Evolutionary conservation across 1,140 invertebrate genomes (phyloP), one percentile per base, ranked within the genome.

Genomic region (Tachypleus tridentatus): DNA sequence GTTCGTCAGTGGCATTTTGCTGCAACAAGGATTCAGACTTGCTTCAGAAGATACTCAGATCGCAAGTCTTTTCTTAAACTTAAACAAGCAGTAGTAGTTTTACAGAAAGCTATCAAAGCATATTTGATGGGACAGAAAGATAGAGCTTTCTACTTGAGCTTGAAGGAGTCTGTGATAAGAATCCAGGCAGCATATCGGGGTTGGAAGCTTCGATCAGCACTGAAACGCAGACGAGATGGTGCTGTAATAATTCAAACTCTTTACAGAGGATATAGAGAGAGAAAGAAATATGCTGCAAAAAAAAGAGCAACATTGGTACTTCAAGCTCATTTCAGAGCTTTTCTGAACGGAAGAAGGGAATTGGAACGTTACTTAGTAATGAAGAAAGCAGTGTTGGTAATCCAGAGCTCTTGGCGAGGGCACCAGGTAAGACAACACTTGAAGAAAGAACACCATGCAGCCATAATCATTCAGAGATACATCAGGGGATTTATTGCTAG

Each of bases 81-180:
- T n/a, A 72, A 70, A 64, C 6, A 56, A 47, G 67, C 70, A 48
- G 70, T 64, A 3, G 7, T 70, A 63, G 58, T 54, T 11, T 58
- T 75, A 53, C 75, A 76, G 62, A 64, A 11, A 49, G 49, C 49
- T 5, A 72, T 62, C 57, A 70, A 72, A 66, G 71, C 64, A 52
- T 67, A 69, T 6, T 52, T 58, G 8, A 53, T 64, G 0, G 52
- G 63, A n/a, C 64, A 60, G 7, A 59, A 60, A 48, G 4, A 50
- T 11, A 60, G 51, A 10, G 3, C 53, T 11, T 48, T 56, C 10
- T 66, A 60, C 51, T 3, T 58, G n/a, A 11, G 56, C 10, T 11
- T 54, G 4, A 66, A 51, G n/a, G 60, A 56, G 10, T 51, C 51
- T 8, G 48, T 51, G 50, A 63, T 66, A 8, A 11, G 59, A 52